Base-by-base conservation (phyloP, 2,113 vertebrate genomes). In the Gymnogyps californianus region DNA sequence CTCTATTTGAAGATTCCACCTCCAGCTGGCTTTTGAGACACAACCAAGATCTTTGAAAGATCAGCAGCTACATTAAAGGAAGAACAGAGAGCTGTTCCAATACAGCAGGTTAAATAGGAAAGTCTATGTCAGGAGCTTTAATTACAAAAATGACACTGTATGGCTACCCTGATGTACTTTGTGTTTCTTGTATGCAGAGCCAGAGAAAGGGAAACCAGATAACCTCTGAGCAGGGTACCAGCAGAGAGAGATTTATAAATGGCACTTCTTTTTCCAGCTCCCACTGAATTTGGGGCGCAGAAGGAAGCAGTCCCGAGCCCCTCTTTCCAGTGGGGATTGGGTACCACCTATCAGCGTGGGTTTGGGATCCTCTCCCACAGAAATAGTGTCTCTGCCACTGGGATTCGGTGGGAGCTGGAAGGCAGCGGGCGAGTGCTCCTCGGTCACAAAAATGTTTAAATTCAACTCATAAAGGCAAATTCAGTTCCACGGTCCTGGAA, bases 1-100 rank as follows among this genome's bases (percentile, higher is more conserved):
- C 89, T 92, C 42, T 81, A 19, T 96, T 96, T 96, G 97, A 96
- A 96, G 81, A 95, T 47, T 61, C 88, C 65, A 84, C 61, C 89
- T 91, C 93, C 96, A 96, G 81, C 95, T 93, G 89, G 85, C 79
- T 95, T 96, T 90, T 89, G 96, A 97, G 95, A 85, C 32, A 17
- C 85, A 93, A 95, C 92, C 77, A 96, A 96, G 89, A 93, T 96
- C 95, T 96, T 96, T 96, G 93, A 96, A 94, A 87, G 89, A 95
- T 95, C 83, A 93, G 93, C 89, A 95, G 83, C 76, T 67, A 93
- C 94, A 93, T 96, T 72, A 97, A 96, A 97, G 74, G 94, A 24
- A 95, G 94, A 95, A 89, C 87, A 95, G 93, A 94, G 87, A 95
- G 58, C 78, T 5, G 83, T 32, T 83, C 69, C 69, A 57, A 84